Evolutionary conservation across 1,140 invertebrate species (phyloP).

Genomic region (Drosophila pachea): DNA sequence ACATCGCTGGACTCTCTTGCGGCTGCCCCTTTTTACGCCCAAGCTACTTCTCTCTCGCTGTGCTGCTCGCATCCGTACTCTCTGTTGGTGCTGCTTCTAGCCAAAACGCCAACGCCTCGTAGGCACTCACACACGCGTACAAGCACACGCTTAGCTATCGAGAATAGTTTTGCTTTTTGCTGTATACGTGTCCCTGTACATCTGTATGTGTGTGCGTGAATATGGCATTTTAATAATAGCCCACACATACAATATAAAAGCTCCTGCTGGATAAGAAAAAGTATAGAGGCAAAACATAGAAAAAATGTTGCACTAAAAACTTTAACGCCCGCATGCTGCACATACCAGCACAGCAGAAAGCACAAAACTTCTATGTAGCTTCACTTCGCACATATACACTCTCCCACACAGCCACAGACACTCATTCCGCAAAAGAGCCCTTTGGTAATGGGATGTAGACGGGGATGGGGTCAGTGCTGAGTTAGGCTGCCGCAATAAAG

Average conservation of each 20-base stretch:
- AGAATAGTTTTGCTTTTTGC: constrained; percentile 52
- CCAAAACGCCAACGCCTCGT: constrained; percentile 70
- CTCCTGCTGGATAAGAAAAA: constrained; percentile 57
- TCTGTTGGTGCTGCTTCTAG: constrained; percentile 32
- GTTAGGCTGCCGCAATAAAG: constrained; percentile 67
- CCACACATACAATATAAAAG: constrained; percentile 60
- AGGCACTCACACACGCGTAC: constrained; percentile 38
- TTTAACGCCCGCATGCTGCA: constrained; percentile 70
- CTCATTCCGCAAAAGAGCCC: constrained; percentile 19
- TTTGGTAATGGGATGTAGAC: constrained; percentile 1
- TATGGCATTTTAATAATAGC: constrained; percentile 70
- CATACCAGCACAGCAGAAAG: constrained; percentile 61
- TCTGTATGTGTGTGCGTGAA: constrained; percentile 28
- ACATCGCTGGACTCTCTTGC: constrained; percentile 23
- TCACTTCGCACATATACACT: constrained; percentile 29
- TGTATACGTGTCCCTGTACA: constrained; percentile 9
- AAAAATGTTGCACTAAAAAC: constrained; percentile 75
- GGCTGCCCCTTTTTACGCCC: constrained; percentile 5
- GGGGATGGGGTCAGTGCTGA: constrained; percentile 17
- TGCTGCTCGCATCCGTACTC: background rate
- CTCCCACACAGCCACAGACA: constrained; percentile 15
- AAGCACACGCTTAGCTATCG: constrained; percentile 9
- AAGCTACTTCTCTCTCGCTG: constrained; percentile 19
- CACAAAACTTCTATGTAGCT: constrained; percentile 61
- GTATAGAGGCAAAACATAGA: constrained; percentile 21